Base-by-base conservation (phyloP, 2,113 vertebrate species). In the Caretta caretta region DNA sequence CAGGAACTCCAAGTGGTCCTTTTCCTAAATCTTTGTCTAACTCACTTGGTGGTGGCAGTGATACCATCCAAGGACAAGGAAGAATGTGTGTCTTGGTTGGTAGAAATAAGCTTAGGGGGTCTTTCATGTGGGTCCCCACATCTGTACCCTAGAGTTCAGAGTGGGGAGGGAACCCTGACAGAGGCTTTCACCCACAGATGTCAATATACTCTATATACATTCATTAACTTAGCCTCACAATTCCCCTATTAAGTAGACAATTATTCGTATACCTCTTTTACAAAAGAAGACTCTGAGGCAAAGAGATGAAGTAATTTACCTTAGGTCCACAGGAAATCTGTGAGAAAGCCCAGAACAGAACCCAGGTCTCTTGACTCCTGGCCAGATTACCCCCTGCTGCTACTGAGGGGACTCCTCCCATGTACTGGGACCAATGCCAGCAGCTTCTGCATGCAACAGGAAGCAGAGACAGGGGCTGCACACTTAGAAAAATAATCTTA, bases 331-430 rank as follows among this genome's bases (percentile, higher is more conserved):
- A 84, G 92, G 80, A 96, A 97, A 95, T 86, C 46, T 62, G 8
- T 96, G 87, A 92, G 72, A 94, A 89, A 97, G 38, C 72, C 85
- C 93, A 94, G 95, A 96, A 14, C 35, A 93, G 49, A 88, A 29
- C 4, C 12, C 62, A 84, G 76, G 56, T 94, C 94, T 96, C 78
- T 82, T 84, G 90, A 83, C 62, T 93, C 35, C 2, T 1, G 5
- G 78, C 35, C 75, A 85, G 56, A 75, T 54, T 53, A n/a, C 17
- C 91, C 84, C 78, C 69, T 92, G 51, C 48, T 94, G 59, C 78
- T 86, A 6, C 80, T 87, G 56, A 54, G 51, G 90, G 89, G 83
- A 65, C 6, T 94, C 20, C 87, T 48, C 22, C 2, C 16, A 49
- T 76, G 56, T 62, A 82, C 93, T 92, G 92, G 92, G 80, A 95